These are phyloP conservation scores for Deilephila porcellus DNA, from an alignment of 2,888 invertebrate species.

Conservation along the genomic window DNA sequence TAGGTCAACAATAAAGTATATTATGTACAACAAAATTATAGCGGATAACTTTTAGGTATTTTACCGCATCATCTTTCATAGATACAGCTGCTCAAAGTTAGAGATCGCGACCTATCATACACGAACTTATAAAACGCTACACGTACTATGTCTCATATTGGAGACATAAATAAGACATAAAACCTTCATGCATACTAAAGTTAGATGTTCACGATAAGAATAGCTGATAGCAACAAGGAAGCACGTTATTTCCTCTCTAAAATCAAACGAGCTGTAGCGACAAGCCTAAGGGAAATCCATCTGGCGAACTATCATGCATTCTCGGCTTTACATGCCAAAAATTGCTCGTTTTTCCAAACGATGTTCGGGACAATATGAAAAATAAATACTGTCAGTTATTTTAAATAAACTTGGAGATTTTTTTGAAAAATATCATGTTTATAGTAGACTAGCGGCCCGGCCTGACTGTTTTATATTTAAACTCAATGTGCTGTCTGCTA, in stretches of 20 bases:
- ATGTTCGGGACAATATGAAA: neutral
- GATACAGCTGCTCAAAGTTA: no score
- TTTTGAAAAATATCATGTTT: neutral
- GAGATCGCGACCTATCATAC: no score
- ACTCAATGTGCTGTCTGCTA: no score
- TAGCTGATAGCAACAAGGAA: constrained; percentile 16
- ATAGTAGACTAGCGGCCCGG: no score
- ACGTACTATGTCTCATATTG: neutral
- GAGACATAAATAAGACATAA: neutral
- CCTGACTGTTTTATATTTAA: no score
- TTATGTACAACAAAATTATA: no score
- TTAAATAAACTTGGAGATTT: neutral
- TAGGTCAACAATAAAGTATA: no score
- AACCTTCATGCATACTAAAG: constrained; percentile 9
- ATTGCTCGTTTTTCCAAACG: neutral
- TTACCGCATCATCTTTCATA: no score
- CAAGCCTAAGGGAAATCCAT: constrained; percentile 24
- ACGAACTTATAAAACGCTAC: no score
- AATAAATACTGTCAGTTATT: neutral
- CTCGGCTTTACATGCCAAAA: constrained; percentile 13
- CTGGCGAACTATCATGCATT: neutral
- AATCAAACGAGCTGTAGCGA: constrained; percentile 26
- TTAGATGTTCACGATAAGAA: constrained; percentile 4
- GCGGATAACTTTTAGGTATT: no score
- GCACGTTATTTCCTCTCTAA: constrained; percentile 24